Conservation (phyloP, 2,888 invertebrate genomes). For the Endomychus coccineus region DNA sequence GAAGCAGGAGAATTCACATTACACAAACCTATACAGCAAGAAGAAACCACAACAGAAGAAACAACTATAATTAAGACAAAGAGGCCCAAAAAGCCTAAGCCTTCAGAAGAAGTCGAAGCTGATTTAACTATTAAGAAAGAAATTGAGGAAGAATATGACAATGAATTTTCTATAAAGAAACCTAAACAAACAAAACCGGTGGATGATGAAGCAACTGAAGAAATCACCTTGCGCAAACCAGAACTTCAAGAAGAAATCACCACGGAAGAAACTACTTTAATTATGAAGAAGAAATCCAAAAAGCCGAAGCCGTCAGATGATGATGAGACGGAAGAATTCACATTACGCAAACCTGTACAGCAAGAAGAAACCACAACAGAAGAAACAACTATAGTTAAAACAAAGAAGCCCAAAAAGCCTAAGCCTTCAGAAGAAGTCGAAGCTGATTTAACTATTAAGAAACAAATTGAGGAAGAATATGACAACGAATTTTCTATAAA, state of each 20-base stretch:
- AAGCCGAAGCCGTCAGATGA: conserved; percentile 25
- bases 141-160: conserved; percentile 10
- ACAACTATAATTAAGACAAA: conserved; percentile 30
- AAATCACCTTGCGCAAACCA: conserved; percentile 20
- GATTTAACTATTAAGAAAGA: conserved; percentile 19
- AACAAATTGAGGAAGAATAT: conserved; percentile 15
- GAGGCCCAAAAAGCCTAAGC: too few relatives aligned
- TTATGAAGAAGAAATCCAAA: conserved; percentile 29
- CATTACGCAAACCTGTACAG: conserved; percentile 28
- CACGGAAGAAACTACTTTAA: conserved; percentile 27
- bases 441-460: conserved; percentile 25
- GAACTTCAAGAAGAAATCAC: conserved; percentile 27
- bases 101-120: conserved; percentile 18
- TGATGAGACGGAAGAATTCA: conserved; percentile 19
- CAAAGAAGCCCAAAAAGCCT: conserved; percentile 18
- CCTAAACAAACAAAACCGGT: conserved; percentile 9
- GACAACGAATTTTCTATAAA: conserved; percentile 9
- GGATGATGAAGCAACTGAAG: conserved; percentile 20
- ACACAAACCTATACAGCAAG: conserved; percentile 20
- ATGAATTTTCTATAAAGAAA: conserved; percentile 35
- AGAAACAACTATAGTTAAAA: conserved; percentile 28
- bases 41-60: conserved; percentile 23
- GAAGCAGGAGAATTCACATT: conserved; percentile 23
- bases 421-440: conserved; percentile 15
- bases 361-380: conserved; percentile 34